A percentile compares a stretch with the other conserved stretches of the same genome.
Evolutionary conservation across 2,113 vertebrate genomes (phyloP).

Genomic region (Glaucidium brasilianum): DNA sequence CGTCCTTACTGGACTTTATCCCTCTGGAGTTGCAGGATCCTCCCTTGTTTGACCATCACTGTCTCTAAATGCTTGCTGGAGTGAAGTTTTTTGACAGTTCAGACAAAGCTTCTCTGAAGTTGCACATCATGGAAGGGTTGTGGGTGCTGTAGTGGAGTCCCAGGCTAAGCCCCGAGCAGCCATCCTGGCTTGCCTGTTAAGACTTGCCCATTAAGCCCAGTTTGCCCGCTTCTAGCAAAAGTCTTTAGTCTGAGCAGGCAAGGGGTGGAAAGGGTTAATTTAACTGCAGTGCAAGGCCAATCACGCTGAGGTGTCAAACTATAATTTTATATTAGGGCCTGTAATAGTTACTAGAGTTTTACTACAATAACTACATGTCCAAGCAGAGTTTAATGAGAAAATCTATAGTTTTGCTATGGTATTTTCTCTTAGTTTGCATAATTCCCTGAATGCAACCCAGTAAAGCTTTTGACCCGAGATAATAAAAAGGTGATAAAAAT

Average conservation of each 20-base stretch:
- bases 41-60: not conserved
- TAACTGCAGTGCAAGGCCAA: conserved; percentile 58
- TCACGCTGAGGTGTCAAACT: conserved; percentile 68
- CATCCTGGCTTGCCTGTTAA: not conserved
- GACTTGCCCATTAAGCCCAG: not conserved
- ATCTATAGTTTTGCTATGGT: conserved; percentile 84
- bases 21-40: not conserved
- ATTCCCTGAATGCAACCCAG: conserved; percentile 83
- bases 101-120: not conserved
- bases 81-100: not conserved
- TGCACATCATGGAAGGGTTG: accelerated
- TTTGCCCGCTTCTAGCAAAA: not conserved
- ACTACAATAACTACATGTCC: conserved; percentile 84
- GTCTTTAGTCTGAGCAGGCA: not conserved
- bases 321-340: conserved; percentile 85
- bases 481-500: conserved; percentile 83
- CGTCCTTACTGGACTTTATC: not conserved
- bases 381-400: conserved; percentile 85
- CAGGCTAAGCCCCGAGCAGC: not conserved
- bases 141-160: not conserved
- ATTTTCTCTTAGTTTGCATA: conserved; percentile 85
- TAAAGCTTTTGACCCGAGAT: conserved; percentile 82
- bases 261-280: conserved; percentile 48
- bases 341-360: conserved; percentile 84
- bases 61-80: not conserved